These are phyloP conservation scores for Lordiphosa mommai DNA, from an alignment of 1,140 invertebrate species.

Conservation along the genomic window DNA sequence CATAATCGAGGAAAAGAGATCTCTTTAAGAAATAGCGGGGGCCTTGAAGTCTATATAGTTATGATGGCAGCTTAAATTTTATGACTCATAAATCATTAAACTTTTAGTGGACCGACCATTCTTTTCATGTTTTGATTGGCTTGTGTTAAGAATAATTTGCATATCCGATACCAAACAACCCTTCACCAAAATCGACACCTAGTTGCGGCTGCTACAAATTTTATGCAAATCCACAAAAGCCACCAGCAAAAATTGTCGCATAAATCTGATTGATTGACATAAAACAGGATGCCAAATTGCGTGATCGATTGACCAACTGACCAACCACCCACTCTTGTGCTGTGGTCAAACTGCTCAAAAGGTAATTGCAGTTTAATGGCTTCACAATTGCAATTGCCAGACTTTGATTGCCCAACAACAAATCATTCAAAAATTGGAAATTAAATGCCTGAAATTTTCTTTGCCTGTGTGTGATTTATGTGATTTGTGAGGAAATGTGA, in stretches of 20 bases:
- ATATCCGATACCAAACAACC: constrained; percentile 22
- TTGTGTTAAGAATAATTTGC: constrained; percentile 17
- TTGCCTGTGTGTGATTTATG: constrained; percentile 43
- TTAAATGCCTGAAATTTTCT: constrained; percentile 41
- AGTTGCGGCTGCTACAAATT: constrained; percentile 17
- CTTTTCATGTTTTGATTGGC: constrained; percentile 23
- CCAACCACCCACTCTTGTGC: constrained; percentile 36
- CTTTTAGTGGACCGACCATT: constrained; percentile 32
- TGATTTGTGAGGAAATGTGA: constrained; percentile 13
- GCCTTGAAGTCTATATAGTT: not conserved
- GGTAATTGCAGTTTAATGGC: constrained; percentile 72
- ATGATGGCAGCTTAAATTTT: constrained; percentile 21
- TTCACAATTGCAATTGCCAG: constrained; percentile 35
- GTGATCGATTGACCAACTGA: constrained; percentile 29
- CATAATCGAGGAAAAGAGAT: constrained; percentile 46
- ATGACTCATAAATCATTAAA: constrained; percentile 41
- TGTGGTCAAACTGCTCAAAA: constrained; percentile 8
- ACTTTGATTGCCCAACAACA: constrained; percentile 51
- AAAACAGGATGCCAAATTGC: constrained; percentile 63
- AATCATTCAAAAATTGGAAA: constrained; percentile 59
- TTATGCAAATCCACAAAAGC: constrained; percentile 39
- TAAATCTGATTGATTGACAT: constrained; percentile 59
- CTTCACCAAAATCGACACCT: constrained; percentile 42
- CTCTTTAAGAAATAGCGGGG: constrained; percentile 10
- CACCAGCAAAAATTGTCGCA: constrained; percentile 43